Base-by-base conservation (phyloP, 2,113 vertebrate species). In the Oplegnathus fasciatus region DNA sequence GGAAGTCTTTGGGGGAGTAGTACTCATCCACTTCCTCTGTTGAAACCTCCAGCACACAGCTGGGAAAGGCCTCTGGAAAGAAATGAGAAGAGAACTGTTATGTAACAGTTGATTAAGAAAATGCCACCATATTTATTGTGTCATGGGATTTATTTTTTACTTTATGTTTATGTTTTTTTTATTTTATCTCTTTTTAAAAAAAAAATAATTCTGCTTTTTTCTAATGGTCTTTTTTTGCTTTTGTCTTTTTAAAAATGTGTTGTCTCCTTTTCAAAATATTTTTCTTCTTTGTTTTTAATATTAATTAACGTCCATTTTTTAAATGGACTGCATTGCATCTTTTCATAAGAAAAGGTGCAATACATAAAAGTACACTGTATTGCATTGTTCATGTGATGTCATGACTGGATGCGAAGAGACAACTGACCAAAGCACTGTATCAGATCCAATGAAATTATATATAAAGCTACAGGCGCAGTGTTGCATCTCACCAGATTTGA, bases 21-120 rank as follows among this genome's bases (percentile, higher is more conserved):
- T 96, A 99, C 88, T 99, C 96, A 2, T 95, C 90, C 15, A 99
- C 98, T n/a, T 99, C 98, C 1, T 96, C 82, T 4, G 94, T 86
- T 1, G 97, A 96, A 52, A 98, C 86, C 89, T 99, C 97, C 86
- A 99, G 92, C 74, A 98, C 96, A 75, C 97, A 97, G 61, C 92
- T 95, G 18, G 98, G 97, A 80, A 99, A 99, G 15, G 84, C 82
- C 57, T 95, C 98, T 99, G 91, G 18, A 40, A 32, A n/a, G 67
- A 83, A 61, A 64, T 4, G 57, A 26, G 34, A 65, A 9, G 13
- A 57, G 10, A 4, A 9, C 5, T 67, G 15, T 26, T 26, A 67
- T 66, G 61, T 44, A 30, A 28, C 26, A 24, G 22, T 9, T 17
- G 32, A 28, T 32, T n/a, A 28, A 78, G 26, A 61, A 46, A 37